Evolutionary conservation across 1,140 invertebrate species (phyloP).

Genomic region (Trichoplusia ni): DNA sequence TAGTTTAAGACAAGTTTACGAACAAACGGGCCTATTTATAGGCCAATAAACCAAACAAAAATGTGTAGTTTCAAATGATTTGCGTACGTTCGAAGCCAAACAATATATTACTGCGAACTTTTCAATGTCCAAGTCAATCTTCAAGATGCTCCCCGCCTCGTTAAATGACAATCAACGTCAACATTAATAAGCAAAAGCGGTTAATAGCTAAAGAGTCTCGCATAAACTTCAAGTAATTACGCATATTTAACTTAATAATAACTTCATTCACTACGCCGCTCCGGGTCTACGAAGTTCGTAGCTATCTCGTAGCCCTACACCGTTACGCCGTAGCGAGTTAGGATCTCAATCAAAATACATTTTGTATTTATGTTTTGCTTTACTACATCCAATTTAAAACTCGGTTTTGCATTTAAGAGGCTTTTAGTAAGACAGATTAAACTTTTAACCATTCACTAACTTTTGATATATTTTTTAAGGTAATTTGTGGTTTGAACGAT

Average conservation of each 20-base stretch:
- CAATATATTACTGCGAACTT: too few relatives aligned
- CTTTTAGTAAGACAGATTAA: neutral
- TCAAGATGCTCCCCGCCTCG: too few relatives aligned
- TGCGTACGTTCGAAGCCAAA: too few relatives aligned
- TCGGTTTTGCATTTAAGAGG: neutral
- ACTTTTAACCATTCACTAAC: neutral
- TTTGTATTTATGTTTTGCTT: constrained; percentile 21
- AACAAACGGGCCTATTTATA: too few relatives aligned
- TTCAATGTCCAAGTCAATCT: too few relatives aligned
- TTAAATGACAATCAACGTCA: too few relatives aligned
- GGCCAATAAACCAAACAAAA: too few relatives aligned
- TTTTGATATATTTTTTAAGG: too few relatives aligned
- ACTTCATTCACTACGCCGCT: neutral
- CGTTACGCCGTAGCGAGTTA: constrained; percentile 16
- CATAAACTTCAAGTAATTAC: neutral
- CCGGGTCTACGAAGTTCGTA: constrained; percentile 18
- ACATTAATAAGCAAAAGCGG: too few relatives aligned
- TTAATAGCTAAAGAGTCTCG: neutral
- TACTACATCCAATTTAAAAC: neutral
- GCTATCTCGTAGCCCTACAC: constrained; percentile 16
- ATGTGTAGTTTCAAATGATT: too few relatives aligned
- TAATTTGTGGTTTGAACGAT: too few relatives aligned
- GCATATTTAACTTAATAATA: neutral
- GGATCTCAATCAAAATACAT: constrained; percentile 23
- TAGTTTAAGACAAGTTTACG: too few relatives aligned